Evolutionary conservation across 2,797 vertebrate genomes (phyloP).

Genomic region (Aselliscus stoliczkanus): DNA sequence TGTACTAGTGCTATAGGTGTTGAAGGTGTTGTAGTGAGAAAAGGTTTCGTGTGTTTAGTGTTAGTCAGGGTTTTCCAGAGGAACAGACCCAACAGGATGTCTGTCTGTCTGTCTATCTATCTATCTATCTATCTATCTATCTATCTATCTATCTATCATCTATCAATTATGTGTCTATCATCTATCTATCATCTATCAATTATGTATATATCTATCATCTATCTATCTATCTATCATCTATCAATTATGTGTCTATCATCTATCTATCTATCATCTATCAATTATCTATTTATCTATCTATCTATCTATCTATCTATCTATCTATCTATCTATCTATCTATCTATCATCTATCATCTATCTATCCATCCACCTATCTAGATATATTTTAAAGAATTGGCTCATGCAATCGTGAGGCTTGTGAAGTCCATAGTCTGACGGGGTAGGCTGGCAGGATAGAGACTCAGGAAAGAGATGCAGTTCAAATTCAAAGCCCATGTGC

Average conservation of each 20-base stretch:
- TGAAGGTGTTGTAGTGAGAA: background rate
- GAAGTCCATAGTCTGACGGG: background rate
- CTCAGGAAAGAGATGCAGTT: background rate
- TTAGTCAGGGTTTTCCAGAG: background rate
- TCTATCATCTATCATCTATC: too few species aligned
- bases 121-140: background rate
- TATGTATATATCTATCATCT: background rate
- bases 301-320: background rate
- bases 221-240: background rate
- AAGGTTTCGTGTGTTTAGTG: background rate
- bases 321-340: background rate
- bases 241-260: too few species aligned
- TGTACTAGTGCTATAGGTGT: background rate
- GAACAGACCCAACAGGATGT: background rate
- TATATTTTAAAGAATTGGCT: background rate
- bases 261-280: background rate
- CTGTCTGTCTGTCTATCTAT: background rate
- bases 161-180: background rate
- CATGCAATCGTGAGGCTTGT: background rate
- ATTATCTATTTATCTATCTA: background rate
- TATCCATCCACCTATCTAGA: background rate
- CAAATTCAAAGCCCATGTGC: background rate
- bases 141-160: background rate
- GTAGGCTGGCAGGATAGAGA: background rate
- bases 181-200: too few species aligned